phyloP scores from a whole-genome alignment of 1,140 invertebrate species.

The Papilio dardanus region DNA sequence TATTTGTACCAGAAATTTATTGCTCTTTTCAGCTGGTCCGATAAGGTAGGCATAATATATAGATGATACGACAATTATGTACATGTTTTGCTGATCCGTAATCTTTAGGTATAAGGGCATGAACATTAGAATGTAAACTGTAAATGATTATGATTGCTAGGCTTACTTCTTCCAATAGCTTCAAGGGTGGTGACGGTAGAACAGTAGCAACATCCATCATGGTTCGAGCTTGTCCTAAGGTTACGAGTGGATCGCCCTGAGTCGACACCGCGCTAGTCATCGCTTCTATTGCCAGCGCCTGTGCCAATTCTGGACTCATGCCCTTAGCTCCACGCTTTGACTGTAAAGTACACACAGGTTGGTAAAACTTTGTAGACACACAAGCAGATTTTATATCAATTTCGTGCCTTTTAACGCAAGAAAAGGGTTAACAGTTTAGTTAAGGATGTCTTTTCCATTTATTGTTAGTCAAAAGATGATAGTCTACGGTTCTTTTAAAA shows the following conservation, averaged over 20 bases:
- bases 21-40: too few relatives aligned
- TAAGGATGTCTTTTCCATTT: background rate
- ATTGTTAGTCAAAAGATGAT: too few relatives aligned
- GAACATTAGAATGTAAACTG: background rate
- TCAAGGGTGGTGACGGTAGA: slow-evolving; percentile 62
- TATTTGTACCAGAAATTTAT: too few relatives aligned
- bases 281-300: slow-evolving; percentile 58
- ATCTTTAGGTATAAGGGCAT: too few relatives aligned
- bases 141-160: background rate
- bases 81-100: too few relatives aligned
- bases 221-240: slow-evolving; percentile 63
- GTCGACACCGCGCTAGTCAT: slow-evolving; percentile 64
- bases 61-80: too few relatives aligned
- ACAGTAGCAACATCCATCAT: slow-evolving; percentile 72
- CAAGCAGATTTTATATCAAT: background rate
- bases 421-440: background rate
- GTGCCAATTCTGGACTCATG: slow-evolving; percentile 66
- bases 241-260: slow-evolving; percentile 67
- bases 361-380: background rate
- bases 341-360: slow-evolving; percentile 46
- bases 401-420: background rate
- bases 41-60: too few relatives aligned
- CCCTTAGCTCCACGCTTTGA: slow-evolving; percentile 74
- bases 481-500: too few relatives aligned
- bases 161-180: slow-evolving; percentile 64